Evolutionary conservation across 2,888 invertebrate genomes (phyloP).

Genomic region (Actias luna): DNA sequence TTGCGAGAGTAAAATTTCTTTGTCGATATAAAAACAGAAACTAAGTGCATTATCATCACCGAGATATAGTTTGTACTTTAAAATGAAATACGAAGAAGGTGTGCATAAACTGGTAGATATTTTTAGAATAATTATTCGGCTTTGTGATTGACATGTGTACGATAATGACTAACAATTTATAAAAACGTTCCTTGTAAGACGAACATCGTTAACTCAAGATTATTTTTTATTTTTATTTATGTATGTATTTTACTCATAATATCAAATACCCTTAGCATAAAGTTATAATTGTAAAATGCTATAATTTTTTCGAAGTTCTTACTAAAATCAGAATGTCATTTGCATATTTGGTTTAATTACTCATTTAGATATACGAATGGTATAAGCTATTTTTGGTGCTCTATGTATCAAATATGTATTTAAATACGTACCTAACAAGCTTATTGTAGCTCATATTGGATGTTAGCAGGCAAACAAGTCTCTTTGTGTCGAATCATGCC

Average conservation of each 20-base stretch:
- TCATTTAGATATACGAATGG: no score
- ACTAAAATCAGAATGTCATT: no score
- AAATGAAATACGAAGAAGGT: neutral
- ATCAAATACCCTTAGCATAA: neutral
- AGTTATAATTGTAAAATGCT: neutral
- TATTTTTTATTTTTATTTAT: neutral
- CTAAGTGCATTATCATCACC: neutral
- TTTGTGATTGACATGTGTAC: neutral
- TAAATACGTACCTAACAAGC: neutral
- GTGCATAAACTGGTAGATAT: neutral
- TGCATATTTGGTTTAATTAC: no score
- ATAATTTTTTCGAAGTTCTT: no score
- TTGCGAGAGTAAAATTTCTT: neutral
- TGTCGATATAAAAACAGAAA: neutral
- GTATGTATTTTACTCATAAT: neutral
- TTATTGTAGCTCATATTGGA: neutral
- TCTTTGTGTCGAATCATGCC: no score
- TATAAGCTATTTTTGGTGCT: no score
- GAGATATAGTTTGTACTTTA: neutral
- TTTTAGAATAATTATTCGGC: neutral
- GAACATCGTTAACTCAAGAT: neutral
- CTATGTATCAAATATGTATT: neutral
- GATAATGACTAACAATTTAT: neutral
- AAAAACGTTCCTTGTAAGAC: neutral
- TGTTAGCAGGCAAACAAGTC: neutral